Base-by-base conservation (phyloP, 2,797 vertebrate genomes). In the Liparis tanakae region DNA sequence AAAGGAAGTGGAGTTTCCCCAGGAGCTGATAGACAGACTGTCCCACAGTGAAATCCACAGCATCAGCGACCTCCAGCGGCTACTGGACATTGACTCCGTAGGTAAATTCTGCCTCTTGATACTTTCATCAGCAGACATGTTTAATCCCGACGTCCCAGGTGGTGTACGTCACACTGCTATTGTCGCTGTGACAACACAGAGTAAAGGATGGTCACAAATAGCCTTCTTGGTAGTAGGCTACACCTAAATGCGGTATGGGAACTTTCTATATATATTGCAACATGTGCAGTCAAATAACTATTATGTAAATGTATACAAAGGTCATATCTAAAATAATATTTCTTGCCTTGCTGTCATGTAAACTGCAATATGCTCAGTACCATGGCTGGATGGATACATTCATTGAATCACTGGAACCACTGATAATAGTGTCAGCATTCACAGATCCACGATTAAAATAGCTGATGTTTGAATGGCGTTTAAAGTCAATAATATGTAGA, bases 61-160 rank as follows among this genome's bases (percentile, higher is more conserved):
- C 96, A 98, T 99, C 94, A 96, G 97, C 92, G 97, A 99, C 94
- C 95, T 99, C 94, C 97, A 98, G 96, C 97, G 97, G 94, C 95
- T 99, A 92, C 95, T 99, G 95, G 96, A 98, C 91, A 95, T 98
- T 95, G 96, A 98, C 95, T 97, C 97, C 96, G 96, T 97, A 97
- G 97, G 97, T 98, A 98, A 98, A 97, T 96, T 95, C 93, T 87
- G 94, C 95, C 95, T 94, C 76, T 89, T 91, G 87, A 73, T 90
- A 81, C 84, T 88, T 88, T 63, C 14, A 86, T 64, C 58, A 67
- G 41, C 44, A 70, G 67, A 78, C 46, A 12, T 68, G 57, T 83
- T 65, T 44, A 56, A 67, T 68, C 48, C 51, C 15, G 30, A 61
- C 17, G 12, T 39, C 33, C 10, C 6, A 30, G 15, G 36, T 57